Conservation (phyloP, 2,797 vertebrate genomes). For the Agapornis canus region DNA sequence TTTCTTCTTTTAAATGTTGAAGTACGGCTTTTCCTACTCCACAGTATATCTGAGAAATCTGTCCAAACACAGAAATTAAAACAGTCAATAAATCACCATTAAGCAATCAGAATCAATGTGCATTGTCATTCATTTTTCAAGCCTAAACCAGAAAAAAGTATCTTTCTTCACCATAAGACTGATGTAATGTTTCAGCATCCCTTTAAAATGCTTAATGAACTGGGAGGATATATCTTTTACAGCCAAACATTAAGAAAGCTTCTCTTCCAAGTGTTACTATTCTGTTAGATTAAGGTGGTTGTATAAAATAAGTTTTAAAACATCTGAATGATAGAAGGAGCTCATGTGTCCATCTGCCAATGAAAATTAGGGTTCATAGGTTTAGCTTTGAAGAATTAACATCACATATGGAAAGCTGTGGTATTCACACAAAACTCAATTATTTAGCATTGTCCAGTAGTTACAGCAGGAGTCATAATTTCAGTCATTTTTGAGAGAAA, state of each 20-base stretch:
- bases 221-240: constrained; percentile 9
- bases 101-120: neutral
- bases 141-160: neutral
- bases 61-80: neutral
- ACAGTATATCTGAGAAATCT: neutral
- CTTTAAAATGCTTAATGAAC: neutral
- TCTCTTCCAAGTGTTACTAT: neutral
- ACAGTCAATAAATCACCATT: neutral
- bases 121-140: neutral
- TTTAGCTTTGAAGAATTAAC: neutral
- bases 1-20: neutral
- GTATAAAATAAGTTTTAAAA: neutral
- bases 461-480: neutral
- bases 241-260: neutral
- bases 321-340: neutral
- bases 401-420: neutral
- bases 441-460: neutral
- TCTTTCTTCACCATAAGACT: neutral
- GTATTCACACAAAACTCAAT: neutral
- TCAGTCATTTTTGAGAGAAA: neutral
- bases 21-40: neutral
- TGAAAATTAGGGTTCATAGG: neutral
- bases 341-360: neutral
- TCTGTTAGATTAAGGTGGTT: neutral
- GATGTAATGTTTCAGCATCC: neutral